Evolutionary conservation across 2,888 invertebrate species (phyloP).

Genomic region (Lasioglossum morio): DNA sequence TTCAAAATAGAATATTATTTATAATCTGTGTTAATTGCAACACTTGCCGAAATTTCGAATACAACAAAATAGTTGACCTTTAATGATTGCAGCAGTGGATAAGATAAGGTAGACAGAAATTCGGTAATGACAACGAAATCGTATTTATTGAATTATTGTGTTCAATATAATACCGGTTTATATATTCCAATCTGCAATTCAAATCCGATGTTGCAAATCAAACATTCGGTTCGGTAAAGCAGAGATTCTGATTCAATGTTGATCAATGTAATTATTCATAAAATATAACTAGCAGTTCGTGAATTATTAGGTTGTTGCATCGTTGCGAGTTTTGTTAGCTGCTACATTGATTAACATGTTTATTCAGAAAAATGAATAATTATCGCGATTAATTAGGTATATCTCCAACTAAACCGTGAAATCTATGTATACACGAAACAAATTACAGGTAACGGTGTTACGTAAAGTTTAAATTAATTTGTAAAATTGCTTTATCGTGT

Average conservation of each 20-base stretch:
- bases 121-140: neutral
- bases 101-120: neutral
- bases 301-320: neutral
- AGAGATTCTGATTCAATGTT: neutral
- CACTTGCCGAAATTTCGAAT: neutral
- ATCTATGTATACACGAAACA: neutral
- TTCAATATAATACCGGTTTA: neutral
- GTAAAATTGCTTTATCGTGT: no score
- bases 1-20: no score
- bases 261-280: neutral
- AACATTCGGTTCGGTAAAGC: neutral
- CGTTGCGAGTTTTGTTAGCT: neutral
- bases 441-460: neutral
- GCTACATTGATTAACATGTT: neutral
- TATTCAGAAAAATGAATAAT: neutral
- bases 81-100: neutral
- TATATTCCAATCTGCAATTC: neutral
- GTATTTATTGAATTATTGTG: neutral
- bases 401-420: neutral
- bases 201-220: neutral
- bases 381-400: neutral
- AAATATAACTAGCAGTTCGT: neutral
- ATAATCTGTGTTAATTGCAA: neutral
- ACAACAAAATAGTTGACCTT: neutral
- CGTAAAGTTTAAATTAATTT: no score